A percentile compares a stretch with the other conserved stretches of the same genome.
Evolutionary conservation across 2,888 invertebrate genomes (phyloP).

Genomic region (Phaonia tiefii): DNA sequence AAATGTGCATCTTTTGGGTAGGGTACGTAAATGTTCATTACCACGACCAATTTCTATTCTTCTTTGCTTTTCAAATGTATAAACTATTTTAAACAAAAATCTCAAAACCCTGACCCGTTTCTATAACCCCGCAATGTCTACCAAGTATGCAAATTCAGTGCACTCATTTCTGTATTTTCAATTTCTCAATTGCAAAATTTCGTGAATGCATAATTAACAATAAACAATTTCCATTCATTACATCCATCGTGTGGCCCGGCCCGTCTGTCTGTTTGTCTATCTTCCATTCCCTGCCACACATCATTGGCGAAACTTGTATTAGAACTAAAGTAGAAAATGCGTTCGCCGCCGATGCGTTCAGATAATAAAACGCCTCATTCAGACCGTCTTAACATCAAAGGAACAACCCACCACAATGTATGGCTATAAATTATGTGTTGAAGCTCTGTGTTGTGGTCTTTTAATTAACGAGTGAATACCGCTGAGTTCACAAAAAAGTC

Average conservation of each 20-base stretch:
- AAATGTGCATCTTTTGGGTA: too few relatives aligned
- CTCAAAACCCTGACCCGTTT: background rate
- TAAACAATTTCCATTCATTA: background rate
- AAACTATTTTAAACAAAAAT: too few relatives aligned
- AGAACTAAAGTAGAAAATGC: slow-evolving; percentile 10
- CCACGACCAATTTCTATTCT: too few relatives aligned
- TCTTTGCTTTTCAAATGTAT: too few relatives aligned
- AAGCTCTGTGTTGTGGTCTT: background rate
- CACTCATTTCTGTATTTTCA: background rate
- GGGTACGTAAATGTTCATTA: too few relatives aligned
- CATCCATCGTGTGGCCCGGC: background rate
- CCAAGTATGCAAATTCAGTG: background rate
- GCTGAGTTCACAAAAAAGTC: background rate
- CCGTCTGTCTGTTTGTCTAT: too few relatives aligned
- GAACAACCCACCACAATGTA: background rate
- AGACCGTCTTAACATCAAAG: background rate
- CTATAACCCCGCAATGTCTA: background rate
- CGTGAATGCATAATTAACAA: slow-evolving; percentile 13
- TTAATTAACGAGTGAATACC: background rate
- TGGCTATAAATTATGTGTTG: background rate
- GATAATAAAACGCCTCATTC: background rate
- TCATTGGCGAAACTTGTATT: too few relatives aligned
- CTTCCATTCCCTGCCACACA: too few relatives aligned
- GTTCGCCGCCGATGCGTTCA: background rate
- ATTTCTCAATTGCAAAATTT: slow-evolving; percentile 3